Base-by-base conservation (phyloP, 2,888 invertebrate genomes). In the Mechanitis mazaeus region DNA sequence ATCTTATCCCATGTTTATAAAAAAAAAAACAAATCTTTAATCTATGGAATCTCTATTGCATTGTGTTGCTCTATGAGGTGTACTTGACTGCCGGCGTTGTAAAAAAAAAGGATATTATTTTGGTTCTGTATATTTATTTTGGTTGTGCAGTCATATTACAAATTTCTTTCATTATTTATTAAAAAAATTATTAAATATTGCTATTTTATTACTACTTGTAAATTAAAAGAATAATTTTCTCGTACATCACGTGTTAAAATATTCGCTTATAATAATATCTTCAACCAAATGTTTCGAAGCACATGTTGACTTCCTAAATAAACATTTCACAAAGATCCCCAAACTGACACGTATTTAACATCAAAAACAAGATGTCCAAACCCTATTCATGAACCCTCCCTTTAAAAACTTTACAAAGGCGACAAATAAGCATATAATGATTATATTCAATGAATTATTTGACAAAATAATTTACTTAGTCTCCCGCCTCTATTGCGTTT, bases 361-460 rank as follows among this genome's bases (percentile, higher is more conserved):
- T 78, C 75, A 75, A 81, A 84, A 83, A 83, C 82, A 84, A 84
- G 81, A 87, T 85, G 86, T 85, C 85, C 83, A 84, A 84, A 85
- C 78, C 78, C 80, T 78, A 77, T 65, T 71, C 85, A 85, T 84
- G 76, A 80, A 74, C 74, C 75, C 75, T 71, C 71, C 61, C 65
- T 64, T 80, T 64, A 78, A 83, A 84, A 75, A 74, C 66, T 67
- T 60, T 65, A 84, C 83, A 84, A 87, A 78, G 78, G 73, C 76
- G 69, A 77, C 85, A 87, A 87, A 88, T 85, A 87, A 85, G 78
- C 87, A 82, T 87, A 73, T 88, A 87, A 87, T 87, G 83, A 86
- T 79, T 78, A 69, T 73, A 85, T 87, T 86, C 81, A 84, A 77
- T 74, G 79, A 76, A 80, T 80, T 83, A 76, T 77, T 66, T 67